Conservation (phyloP, 2,113 vertebrate species). For the Felis chaus region DNA sequence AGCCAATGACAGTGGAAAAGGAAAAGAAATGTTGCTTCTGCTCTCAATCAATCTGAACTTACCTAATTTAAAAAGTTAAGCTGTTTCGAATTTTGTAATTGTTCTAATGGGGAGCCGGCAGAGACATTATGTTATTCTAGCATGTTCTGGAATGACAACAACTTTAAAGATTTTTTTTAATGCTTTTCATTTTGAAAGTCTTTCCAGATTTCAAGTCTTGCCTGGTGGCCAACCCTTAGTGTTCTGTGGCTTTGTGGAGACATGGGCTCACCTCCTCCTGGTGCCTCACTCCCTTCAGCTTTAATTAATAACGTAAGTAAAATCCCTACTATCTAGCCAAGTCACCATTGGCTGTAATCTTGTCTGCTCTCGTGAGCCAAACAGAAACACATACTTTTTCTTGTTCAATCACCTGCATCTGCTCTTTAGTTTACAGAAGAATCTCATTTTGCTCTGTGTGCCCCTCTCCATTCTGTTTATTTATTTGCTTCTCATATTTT, state of each 20-base stretch:
- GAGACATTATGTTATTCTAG: conserved; percentile 25
- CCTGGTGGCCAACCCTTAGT: conserved; percentile 51
- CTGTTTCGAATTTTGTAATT: conserved; percentile 53
- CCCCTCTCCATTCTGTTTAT: conserved; percentile 54
- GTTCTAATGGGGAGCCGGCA: conserved; percentile 1
- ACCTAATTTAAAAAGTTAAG: conserved; percentile 44
- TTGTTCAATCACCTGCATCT: conserved; percentile 59
- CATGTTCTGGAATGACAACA: conserved; percentile 37
- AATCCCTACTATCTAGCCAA: conserved; percentile 60
- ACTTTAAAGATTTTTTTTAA: conserved; percentile 36
- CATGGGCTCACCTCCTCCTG: background rate
- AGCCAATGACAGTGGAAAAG: conserved; percentile 66
- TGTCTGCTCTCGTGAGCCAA: conserved; percentile 69
- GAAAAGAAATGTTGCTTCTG: conserved; percentile 66
- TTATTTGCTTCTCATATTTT: conserved; percentile 67
- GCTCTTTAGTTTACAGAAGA: conserved; percentile 66
- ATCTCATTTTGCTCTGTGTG: conserved; percentile 26
- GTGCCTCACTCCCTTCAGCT: conserved; percentile 1
- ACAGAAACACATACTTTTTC: conserved; percentile 66
- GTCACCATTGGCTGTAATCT: conserved; percentile 65
- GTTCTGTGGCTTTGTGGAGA: conserved; percentile 52
- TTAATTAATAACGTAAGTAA: conserved; percentile 69
- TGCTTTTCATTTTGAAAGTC: conserved; percentile 62
- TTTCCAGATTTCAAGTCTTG: conserved; percentile 59
- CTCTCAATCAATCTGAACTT: conserved; percentile 70